phyloP scores from a whole-genome alignment of 2,888 invertebrate species.

The Biston betularia region DNA sequence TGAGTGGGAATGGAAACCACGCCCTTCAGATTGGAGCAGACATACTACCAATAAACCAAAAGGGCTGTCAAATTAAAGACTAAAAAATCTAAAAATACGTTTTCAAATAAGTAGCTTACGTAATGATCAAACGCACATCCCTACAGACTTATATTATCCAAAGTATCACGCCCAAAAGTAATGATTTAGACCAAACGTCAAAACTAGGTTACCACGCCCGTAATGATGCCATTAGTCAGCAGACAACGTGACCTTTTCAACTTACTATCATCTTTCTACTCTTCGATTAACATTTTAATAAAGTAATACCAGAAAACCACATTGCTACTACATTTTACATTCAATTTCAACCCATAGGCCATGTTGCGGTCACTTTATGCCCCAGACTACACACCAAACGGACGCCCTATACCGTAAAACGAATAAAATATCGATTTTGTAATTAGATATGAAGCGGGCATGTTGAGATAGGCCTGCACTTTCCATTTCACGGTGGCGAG shows the following conservation, averaged over 20 bases:
- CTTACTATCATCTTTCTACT: background rate
- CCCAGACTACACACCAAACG: background rate
- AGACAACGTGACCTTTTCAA: background rate
- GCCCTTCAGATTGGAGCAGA: too few species aligned
- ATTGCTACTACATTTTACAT: constrained; percentile 17
- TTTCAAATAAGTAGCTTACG: too few species aligned
- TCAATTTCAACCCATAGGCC: background rate
- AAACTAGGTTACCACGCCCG: background rate
- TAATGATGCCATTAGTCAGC: background rate
- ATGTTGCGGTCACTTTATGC: constrained; percentile 1
- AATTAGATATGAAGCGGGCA: constrained; percentile 28
- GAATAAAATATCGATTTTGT: constrained; percentile 34
- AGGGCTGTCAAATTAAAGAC: too few species aligned
- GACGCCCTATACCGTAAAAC: constrained; percentile 15
- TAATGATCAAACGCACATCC: too few species aligned
- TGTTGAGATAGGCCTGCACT: constrained; percentile 35
- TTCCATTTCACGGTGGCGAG: constrained; percentile 42
- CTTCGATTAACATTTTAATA: constrained; percentile 14
- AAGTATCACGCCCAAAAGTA: background rate
- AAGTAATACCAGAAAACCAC: constrained; percentile 8
- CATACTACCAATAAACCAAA: too few species aligned
- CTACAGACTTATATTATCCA: too few species aligned
- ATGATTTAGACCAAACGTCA: constrained; percentile 1
- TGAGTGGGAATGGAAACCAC: too few species aligned
- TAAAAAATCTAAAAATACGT: too few species aligned